These are phyloP conservation scores for Hippopotamus amphibius DNA, from an alignment of 2,113 vertebrate species.

Conservation along the genomic window DNA sequence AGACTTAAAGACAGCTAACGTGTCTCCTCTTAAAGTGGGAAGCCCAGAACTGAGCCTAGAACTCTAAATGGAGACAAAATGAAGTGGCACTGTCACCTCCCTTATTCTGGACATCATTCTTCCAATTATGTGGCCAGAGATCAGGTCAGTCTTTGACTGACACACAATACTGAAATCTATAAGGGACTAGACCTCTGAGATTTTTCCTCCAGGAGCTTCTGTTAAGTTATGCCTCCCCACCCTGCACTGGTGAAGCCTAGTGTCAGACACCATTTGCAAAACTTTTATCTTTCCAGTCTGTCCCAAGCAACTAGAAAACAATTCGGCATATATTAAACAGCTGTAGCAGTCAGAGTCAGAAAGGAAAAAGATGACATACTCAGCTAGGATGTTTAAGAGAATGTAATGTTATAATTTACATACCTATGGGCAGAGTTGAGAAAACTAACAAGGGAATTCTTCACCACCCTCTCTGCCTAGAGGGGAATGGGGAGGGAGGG, in stretches of 20 bases:
- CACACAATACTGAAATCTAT: not conserved
- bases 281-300: not conserved
- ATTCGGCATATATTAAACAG: not conserved
- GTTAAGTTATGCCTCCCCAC: not conserved
- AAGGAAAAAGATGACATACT: not conserved
- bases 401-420: not conserved
- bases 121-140: not conserved
- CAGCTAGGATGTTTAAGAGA: not conserved
- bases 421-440: not conserved
- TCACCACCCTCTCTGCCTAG: not conserved
- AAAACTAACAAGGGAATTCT: not conserved
- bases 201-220: not conserved
- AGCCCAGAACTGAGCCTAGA: not conserved
- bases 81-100: not conserved
- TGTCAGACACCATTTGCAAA: not conserved
- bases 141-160: not conserved
- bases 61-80: not conserved
- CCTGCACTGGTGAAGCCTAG: too few relatives aligned
- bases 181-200: not conserved
- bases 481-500: not conserved
- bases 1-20: not conserved
- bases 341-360: not conserved
- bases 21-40: not conserved
- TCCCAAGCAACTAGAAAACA: not conserved
- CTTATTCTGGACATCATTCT: not conserved